Conservation (phyloP, 37 sponge, comb jelly and placozoan genomes). For the Chondrilla cf. caribensis region DNA sequence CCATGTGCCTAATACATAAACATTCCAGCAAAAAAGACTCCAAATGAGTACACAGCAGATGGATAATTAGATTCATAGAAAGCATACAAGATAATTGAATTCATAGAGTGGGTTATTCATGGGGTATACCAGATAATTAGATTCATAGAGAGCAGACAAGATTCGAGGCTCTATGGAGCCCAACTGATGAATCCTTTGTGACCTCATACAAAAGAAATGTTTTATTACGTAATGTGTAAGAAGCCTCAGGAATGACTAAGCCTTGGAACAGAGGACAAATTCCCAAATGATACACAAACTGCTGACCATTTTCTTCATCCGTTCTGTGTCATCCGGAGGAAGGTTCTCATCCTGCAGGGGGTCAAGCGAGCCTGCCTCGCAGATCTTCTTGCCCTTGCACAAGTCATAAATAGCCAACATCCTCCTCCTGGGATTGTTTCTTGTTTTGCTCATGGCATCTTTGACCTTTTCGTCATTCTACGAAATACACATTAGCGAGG, state of each 20-base stretch:
- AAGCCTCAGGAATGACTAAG: too few relatives aligned
- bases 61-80: conserved; percentile 5
- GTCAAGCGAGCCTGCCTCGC: conserved; percentile 63
- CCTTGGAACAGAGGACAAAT: not conserved
- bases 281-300: too few relatives aligned
- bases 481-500: not conserved
- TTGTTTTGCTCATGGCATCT: conserved; percentile 74
- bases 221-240: too few relatives aligned
- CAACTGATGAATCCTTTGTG: too few relatives aligned
- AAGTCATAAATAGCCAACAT: conserved; percentile 88
- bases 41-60: not conserved
- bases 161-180: too few relatives aligned
- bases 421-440: conserved; percentile 56
- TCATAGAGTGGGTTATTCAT: too few relatives aligned
- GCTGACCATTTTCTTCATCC: conserved; percentile 1
- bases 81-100: not conserved
- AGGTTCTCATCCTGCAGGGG: conserved; percentile 7
- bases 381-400: conserved; percentile 71
- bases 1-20: conserved; percentile 55
- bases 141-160: too few relatives aligned
- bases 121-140: conserved; percentile 7
- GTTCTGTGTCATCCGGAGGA: not conserved
- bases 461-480: conserved; percentile 89
- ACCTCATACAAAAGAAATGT: too few relatives aligned
- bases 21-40: too few relatives aligned